These are phyloP conservation scores for Lepidocyrtinus sp. DNA, from an alignment of 2,888 invertebrate species.

Conservation along the genomic window DNA sequence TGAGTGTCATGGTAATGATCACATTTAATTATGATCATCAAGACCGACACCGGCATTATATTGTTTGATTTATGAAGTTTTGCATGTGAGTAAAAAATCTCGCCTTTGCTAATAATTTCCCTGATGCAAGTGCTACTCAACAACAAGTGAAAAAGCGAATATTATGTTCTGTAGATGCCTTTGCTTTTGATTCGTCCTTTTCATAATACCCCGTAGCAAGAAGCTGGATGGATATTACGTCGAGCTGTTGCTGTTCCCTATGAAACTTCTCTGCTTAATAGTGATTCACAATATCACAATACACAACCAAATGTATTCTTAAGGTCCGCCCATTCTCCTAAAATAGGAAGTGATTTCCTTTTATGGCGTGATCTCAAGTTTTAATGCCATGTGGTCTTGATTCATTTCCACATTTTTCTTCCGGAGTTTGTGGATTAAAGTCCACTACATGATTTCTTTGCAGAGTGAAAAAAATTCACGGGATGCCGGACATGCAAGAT, in stretches of 20 bases:
- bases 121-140: no score
- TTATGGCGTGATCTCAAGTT: conserved; percentile 66
- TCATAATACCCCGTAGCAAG: background rate
- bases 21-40: no score
- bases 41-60: no score
- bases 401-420: conserved; percentile 65
- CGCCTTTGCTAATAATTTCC: no score
- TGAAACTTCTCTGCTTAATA: background rate
- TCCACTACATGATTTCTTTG: background rate
- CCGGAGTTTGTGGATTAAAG: conserved; percentile 50
- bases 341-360: conserved; percentile 70
- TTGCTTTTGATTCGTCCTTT: background rate
- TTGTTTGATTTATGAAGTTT: no score
- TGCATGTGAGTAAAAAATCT: no score
- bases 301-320: conserved; percentile 39
- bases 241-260: no score
- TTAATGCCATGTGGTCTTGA: conserved; percentile 69
- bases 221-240: no score
- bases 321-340: conserved; percentile 65
- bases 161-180: background rate
- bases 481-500: background rate
- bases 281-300: conserved; percentile 2
- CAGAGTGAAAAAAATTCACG: no score
- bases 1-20: no score
- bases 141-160: no score